phyloP scores from a whole-genome alignment of 1,140 invertebrate species.

The Drosophila sproati region DNA sequence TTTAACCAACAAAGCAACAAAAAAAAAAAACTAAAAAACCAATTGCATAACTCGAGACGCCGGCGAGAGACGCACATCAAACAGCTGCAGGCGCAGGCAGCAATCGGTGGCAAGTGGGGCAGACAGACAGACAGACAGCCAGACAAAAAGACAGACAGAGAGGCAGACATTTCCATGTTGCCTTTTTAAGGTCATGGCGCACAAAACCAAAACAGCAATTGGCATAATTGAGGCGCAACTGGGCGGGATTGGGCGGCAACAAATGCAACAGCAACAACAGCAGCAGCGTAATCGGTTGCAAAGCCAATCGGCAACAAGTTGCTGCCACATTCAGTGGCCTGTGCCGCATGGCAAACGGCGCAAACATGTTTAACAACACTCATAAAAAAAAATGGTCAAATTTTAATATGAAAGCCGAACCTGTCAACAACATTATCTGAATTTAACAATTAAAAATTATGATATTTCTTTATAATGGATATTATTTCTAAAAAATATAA shows the following conservation, averaged over 20 bases:
- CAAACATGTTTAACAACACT: too few species aligned
- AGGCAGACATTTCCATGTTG: constrained; percentile 79
- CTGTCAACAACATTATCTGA: too few species aligned
- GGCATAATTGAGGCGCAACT: constrained; percentile 80
- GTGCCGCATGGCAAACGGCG: neutral
- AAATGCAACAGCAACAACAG: constrained; percentile 34
- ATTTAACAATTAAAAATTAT: too few species aligned
- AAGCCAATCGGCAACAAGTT: constrained; percentile 27
- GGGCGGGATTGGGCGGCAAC: constrained; percentile 51
- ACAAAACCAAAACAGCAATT: constrained; percentile 63
- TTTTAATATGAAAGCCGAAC: too few species aligned
- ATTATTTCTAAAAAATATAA: too few species aligned
- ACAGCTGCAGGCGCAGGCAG: constrained; percentile 57
- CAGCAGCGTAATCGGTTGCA: constrained; percentile 1
- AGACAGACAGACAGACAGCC: constrained; percentile 11
- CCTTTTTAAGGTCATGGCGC: constrained; percentile 81
- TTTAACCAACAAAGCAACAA: constrained; percentile 53
- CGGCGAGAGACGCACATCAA: constrained; percentile 52
- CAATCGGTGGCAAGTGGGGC: constrained; percentile 7
- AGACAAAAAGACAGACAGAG: constrained; percentile 20
- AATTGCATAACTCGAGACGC: constrained; percentile 69
- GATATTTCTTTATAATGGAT: too few species aligned
- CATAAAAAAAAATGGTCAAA: too few species aligned
- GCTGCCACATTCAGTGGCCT: constrained; percentile 25
- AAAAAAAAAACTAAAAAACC: constrained; percentile 6